A percentile compares a stretch with the other conserved stretches of the same genome.
phyloP scores from a whole-genome alignment of 2,113 vertebrate genomes.

The Uria lomvia region DNA sequence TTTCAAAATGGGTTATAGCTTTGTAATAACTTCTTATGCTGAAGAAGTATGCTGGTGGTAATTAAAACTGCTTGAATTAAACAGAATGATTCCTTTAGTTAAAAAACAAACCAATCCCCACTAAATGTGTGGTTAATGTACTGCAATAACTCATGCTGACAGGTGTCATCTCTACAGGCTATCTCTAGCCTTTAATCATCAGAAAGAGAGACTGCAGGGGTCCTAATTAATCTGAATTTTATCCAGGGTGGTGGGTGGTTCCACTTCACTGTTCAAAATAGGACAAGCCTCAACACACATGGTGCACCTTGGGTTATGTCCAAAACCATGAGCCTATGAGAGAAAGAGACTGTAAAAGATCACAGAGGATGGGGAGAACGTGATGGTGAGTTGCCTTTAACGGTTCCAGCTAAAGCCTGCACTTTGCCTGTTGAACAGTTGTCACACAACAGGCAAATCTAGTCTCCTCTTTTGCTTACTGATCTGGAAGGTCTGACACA shows the following conservation, averaged over 20 bases:
- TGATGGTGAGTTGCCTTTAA: not conserved
- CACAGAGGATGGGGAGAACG: not conserved
- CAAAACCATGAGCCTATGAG: not conserved
- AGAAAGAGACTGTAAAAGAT: not conserved
- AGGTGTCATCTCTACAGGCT: conserved; percentile 43
- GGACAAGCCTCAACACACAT: not conserved
- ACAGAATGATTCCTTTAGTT: not conserved
- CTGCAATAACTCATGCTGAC: not conserved
- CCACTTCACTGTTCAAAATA: not conserved
- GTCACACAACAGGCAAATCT: not conserved
- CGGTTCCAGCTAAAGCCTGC: not conserved
- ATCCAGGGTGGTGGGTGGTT: conserved; percentile 34
- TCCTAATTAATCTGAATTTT: conserved; percentile 38
- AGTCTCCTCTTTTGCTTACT: not conserved
- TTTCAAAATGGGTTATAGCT: not conserved
- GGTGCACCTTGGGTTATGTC: not conserved
- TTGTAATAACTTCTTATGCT: not conserved
- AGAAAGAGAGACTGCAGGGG: not conserved
- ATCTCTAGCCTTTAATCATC: conserved; percentile 21
- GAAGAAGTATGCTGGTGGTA: not conserved
- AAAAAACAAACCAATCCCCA: not conserved
- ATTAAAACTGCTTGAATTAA: not conserved
- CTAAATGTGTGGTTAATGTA: not conserved
- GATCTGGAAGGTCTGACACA: not conserved
- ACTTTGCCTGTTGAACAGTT: not conserved